Conservation (phyloP, 2,888 invertebrate species). For the Lypha dubia region DNA sequence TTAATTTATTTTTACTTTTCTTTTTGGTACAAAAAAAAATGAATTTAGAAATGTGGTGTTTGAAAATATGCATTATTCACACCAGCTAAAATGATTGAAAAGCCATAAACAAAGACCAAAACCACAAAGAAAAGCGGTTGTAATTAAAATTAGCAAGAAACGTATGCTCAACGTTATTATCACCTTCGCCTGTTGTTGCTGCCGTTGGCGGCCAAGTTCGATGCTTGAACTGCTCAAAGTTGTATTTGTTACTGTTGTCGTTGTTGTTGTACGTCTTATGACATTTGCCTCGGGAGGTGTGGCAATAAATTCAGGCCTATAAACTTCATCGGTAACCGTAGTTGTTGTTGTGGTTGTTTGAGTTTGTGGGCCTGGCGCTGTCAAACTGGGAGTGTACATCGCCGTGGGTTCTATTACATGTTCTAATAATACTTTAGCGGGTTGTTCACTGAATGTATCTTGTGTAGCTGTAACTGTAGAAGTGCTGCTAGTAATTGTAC, state of each 20-base stretch:
- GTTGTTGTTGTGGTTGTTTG: conserved; percentile 74
- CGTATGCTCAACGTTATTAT: conserved; percentile 83
- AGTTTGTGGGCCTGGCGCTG: conserved; percentile 30
- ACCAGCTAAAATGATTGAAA: conserved; percentile 78
- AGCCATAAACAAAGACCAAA: conserved; percentile 83
- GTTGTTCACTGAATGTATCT: conserved; percentile 23
- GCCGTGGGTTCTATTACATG: neutral
- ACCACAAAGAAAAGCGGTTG: conserved; percentile 83
- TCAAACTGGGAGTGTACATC: neutral
- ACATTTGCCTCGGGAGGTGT: conserved; percentile 71
- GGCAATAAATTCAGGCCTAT: conserved; percentile 72
- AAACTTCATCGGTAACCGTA: conserved; percentile 75
- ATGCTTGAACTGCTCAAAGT: conserved; percentile 73
- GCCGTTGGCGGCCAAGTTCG: conserved; percentile 66
- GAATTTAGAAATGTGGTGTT: conserved; percentile 36
- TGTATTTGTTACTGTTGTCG: conserved; percentile 76
- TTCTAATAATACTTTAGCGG: neutral
- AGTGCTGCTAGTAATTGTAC: conserved; percentile 39
- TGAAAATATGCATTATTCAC: conserved; percentile 56
- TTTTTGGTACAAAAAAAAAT: no score
- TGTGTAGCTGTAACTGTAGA: conserved; percentile 44
- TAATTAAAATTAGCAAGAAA: conserved; percentile 81
- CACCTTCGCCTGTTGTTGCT: conserved; percentile 81
- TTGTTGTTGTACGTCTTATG: conserved; percentile 78
- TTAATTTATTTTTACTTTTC: neutral